Conservation (phyloP, 92 coral and sea anemone genomes). For the Epizoanthus scotinus region DNA sequence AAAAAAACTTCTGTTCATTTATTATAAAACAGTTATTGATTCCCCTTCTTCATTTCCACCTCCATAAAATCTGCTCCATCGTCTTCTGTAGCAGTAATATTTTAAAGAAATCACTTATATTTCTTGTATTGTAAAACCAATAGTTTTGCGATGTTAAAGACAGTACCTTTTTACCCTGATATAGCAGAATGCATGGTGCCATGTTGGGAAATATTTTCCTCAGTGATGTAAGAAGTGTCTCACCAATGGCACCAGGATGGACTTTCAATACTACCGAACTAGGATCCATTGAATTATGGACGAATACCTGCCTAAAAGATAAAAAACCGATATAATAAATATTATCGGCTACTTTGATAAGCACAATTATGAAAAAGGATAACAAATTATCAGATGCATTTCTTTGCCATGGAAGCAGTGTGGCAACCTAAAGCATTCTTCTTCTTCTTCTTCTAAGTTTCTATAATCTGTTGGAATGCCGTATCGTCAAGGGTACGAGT, state of each 20-base stretch:
- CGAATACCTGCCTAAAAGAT: conserved; percentile 27
- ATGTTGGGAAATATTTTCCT: neutral
- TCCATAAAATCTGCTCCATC: neutral
- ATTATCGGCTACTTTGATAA: too few species aligned
- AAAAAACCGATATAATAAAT: neutral
- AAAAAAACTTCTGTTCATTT: too few species aligned
- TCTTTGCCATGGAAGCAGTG: too few species aligned
- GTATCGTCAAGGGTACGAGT: too few species aligned
- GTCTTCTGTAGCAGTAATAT: neutral
- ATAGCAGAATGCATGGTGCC: conserved; percentile 34
- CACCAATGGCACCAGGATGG: conserved; percentile 16
- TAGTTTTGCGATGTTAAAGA: neutral
- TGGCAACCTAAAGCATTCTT: too few species aligned
- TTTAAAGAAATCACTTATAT: neutral
- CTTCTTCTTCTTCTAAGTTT: too few species aligned
- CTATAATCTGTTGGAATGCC: too few species aligned
- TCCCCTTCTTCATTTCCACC: neutral
- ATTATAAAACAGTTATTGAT: too few species aligned
- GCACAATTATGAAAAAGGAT: too few species aligned
- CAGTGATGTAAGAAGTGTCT: conserved; percentile 36
- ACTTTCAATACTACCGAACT: conserved; percentile 10
- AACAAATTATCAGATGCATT: too few species aligned
- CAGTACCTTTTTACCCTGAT: conserved; percentile 57
- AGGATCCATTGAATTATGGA: conserved; percentile 22
- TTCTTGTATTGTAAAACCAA: neutral